Conservation (phyloP, 2,113 vertebrate genomes). For the Ophthalmolycus amberensis region DNA sequence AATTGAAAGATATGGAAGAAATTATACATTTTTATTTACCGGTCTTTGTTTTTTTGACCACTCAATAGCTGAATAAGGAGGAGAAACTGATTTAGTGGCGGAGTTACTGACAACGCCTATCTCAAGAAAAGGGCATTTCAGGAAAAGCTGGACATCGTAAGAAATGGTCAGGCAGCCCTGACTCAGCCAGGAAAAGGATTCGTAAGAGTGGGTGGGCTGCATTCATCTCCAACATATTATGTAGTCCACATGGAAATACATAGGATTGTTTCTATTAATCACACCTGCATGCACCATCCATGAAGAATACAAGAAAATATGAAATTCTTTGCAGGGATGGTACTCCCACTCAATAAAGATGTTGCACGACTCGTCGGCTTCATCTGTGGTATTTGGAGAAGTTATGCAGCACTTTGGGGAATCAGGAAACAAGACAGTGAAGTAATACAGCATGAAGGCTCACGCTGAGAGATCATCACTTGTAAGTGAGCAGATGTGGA, state of each 20-base stretch:
- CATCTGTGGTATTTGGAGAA: slow-evolving; percentile 15
- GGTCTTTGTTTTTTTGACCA: no score
- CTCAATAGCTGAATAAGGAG: no score
- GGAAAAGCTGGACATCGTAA: no score
- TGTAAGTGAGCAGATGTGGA: slow-evolving; percentile 47
- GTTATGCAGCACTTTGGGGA: neutral
- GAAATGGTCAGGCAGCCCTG: no score
- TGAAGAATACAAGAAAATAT: slow-evolving; percentile 17
- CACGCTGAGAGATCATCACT: slow-evolving; percentile 37
- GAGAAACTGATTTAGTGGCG: no score
- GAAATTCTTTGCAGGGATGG: neutral
- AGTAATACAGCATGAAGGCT: slow-evolving; percentile 30
- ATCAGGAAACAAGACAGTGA: slow-evolving; percentile 6
- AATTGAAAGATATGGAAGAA: no score
- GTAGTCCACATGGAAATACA: neutral
- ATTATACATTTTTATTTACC: no score
- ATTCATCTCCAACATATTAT: neutral
- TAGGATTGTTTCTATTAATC: neutral
- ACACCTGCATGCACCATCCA: neutral
- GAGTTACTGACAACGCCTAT: no score
- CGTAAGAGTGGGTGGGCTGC: neutral
- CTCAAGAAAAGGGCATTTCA: no score
- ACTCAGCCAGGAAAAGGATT: no score
- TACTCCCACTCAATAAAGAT: neutral
- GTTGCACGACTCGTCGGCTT: neutral